Evolutionary conservation across 1,140 invertebrate species (phyloP).

Genomic region (Chrysopa pallens): DNA sequence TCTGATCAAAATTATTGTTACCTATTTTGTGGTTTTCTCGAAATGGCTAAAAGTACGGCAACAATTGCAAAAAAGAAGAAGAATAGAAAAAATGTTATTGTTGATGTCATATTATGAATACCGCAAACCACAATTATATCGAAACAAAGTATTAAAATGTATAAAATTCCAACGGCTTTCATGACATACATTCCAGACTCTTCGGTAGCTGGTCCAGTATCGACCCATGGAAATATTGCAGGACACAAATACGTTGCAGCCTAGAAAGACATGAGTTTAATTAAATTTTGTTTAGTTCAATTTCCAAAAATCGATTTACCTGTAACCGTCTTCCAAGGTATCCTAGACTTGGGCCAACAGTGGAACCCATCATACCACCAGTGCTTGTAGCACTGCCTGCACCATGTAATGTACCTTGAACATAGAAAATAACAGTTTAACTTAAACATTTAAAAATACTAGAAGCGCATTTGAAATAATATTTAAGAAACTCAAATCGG

Average conservation of each 20-base stretch:
- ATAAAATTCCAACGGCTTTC: constrained; percentile 70
- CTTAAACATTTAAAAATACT: too few species aligned
- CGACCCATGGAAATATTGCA: constrained; percentile 73
- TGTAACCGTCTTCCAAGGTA: constrained; percentile 33
- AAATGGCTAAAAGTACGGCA: constrained; percentile 60
- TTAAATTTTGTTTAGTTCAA: not conserved
- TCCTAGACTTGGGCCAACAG: constrained; percentile 32
- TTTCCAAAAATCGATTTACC: constrained; percentile 9
- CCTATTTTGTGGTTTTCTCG: constrained; percentile 83
- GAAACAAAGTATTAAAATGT: constrained; percentile 61
- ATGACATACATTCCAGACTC: constrained; percentile 71
- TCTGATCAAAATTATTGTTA: constrained; percentile 19
- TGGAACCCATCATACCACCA: constrained; percentile 22
- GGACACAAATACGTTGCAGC: constrained; percentile 65
- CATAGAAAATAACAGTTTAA: too few species aligned
- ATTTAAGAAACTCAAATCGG: too few species aligned
- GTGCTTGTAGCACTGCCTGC: constrained; percentile 27
- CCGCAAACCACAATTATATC: constrained; percentile 67
- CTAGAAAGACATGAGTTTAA: constrained; percentile 23
- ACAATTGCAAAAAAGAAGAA: constrained; percentile 58
- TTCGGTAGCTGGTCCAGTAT: constrained; percentile 68
- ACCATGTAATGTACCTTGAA: constrained; percentile 18
- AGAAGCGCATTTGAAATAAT: too few species aligned
- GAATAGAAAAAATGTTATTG: constrained; percentile 50
- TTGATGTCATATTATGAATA: constrained; percentile 46